Evolutionary conservation across 2,888 invertebrate genomes (phyloP).

Genomic region (Sphaerophoria rueppellii): DNA sequence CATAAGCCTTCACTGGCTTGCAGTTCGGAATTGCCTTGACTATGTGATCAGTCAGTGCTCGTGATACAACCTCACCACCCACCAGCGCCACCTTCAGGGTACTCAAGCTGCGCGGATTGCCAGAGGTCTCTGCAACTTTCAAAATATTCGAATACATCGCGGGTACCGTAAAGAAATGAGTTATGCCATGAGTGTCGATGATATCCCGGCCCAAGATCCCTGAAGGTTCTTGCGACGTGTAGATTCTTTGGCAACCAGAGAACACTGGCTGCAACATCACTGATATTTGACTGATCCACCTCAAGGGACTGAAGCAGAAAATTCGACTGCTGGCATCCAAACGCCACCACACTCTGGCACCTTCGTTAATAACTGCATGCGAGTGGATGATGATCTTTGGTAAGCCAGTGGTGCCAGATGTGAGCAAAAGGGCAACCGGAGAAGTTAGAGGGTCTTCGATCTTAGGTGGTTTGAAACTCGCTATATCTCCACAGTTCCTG

Average conservation of each 20-base stretch:
- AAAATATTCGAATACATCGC: conserved; percentile 57
- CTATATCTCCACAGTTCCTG: not conserved
- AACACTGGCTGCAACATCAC: conserved; percentile 67
- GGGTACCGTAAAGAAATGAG: conserved; percentile 69
- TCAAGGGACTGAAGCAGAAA: conserved; percentile 70
- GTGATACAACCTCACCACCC: conserved; percentile 66
- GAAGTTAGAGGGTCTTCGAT: conserved; percentile 53
- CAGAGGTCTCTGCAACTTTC: conserved; percentile 36
- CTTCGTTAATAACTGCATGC: conserved; percentile 65
- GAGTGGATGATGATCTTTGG: conserved; percentile 71
- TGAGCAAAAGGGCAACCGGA: conserved; percentile 68
- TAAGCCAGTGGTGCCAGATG: conserved; percentile 73
- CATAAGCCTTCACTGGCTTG: conserved; percentile 60
- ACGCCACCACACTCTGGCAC: conserved; percentile 66
- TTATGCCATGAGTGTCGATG: conserved; percentile 53
- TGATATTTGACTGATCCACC: conserved; percentile 73
- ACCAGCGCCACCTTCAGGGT: conserved; percentile 63
- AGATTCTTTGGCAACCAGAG: conserved; percentile 65
- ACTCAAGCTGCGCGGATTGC: conserved; percentile 37
- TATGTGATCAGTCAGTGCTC: conserved; percentile 34
- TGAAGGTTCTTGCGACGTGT: conserved; percentile 41
- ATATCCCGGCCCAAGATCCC: conserved; percentile 52
- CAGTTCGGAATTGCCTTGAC: conserved; percentile 45
- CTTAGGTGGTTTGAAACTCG: conserved; percentile 26
- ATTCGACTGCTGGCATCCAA: conserved; percentile 20